Percentiles rank a stretch among this genome's conserved stretches.
Evolutionary conservation across 2,797 vertebrate species (phyloP).

Genomic region (Hypotaenidia philippensis): DNA sequence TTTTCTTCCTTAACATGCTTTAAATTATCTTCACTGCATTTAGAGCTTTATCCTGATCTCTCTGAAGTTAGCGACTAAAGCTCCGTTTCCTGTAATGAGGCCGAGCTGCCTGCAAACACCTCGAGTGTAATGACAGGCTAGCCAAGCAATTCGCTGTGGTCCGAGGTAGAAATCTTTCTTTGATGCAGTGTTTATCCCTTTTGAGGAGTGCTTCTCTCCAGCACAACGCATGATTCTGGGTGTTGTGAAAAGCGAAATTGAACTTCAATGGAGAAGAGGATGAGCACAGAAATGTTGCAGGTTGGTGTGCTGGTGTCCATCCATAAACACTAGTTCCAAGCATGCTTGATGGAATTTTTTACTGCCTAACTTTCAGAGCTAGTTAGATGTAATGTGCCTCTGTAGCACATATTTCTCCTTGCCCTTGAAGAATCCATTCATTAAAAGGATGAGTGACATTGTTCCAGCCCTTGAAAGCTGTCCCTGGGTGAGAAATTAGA

Average conservation of each 20-base stretch:
- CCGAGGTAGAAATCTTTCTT: slow-evolving; percentile 20
- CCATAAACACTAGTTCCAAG: background rate
- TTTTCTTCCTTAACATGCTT: slow-evolving; percentile 24
- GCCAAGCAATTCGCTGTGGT: slow-evolving; percentile 5
- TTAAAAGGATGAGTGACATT: background rate
- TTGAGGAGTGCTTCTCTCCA: background rate
- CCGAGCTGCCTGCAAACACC: slow-evolving; percentile 1
- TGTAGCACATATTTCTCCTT: background rate
- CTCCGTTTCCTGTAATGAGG: background rate
- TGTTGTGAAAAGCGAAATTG: background rate
- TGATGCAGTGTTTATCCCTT: background rate
- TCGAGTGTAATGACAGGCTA: background rate
- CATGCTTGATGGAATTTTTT: background rate
- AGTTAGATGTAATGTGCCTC: background rate
- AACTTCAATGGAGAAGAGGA: background rate
- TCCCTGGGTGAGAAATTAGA: background rate
- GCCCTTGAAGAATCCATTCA: background rate
- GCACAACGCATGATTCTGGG: background rate
- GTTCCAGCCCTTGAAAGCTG: background rate
- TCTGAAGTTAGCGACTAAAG: slow-evolving; percentile 44
- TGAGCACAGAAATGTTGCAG: background rate
- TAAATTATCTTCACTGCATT: background rate
- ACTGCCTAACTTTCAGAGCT: background rate
- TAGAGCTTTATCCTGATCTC: slow-evolving; percentile 8
- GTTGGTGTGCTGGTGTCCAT: background rate